Conservation (phyloP, 53 echinoderm and acorn worm species). For the Paracentrotus lividus region DNA sequence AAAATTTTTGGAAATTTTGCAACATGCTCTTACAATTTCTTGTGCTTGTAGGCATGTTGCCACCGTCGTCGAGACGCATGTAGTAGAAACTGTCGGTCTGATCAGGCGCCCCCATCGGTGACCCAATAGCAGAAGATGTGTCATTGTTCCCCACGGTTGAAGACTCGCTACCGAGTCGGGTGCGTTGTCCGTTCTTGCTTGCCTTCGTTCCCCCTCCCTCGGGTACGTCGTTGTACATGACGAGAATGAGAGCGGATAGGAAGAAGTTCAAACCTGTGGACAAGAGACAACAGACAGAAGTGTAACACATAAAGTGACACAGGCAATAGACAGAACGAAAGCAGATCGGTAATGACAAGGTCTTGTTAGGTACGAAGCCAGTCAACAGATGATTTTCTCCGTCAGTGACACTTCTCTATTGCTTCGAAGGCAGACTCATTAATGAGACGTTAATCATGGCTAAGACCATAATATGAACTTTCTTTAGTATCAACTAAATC, state of each 20-base stretch:
- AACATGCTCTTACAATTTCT: conserved; percentile 12
- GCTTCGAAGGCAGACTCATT: no score
- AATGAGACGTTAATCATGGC: no score
- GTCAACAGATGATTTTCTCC: no score
- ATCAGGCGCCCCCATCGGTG: conserved; percentile 67
- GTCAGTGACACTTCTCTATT: no score
- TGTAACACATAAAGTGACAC: no score
- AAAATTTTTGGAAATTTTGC: no score
- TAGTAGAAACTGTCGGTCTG: conserved; percentile 80
- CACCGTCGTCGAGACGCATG: conserved; percentile 77
- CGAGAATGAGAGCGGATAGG: conserved; percentile 49
- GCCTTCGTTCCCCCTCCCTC: conserved; percentile 19
- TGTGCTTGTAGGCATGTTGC: conserved; percentile 34
- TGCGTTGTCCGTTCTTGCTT: background rate
- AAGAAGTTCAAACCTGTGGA: conserved; percentile 48
- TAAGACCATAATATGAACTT: no score
- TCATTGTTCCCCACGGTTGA: conserved; percentile 47
- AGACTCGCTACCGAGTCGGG: conserved; percentile 38
- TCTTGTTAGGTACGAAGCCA: no score
- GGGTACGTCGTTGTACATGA: conserved; percentile 61
- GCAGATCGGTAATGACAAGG: no score
- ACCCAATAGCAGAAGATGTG: conserved; percentile 59
- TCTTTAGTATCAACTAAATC: no score
- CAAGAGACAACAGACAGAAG: background rate
- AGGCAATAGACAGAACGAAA: no score